phyloP scores from a whole-genome alignment of 2,888 invertebrate species.

The Flabesymbios commensalis region DNA sequence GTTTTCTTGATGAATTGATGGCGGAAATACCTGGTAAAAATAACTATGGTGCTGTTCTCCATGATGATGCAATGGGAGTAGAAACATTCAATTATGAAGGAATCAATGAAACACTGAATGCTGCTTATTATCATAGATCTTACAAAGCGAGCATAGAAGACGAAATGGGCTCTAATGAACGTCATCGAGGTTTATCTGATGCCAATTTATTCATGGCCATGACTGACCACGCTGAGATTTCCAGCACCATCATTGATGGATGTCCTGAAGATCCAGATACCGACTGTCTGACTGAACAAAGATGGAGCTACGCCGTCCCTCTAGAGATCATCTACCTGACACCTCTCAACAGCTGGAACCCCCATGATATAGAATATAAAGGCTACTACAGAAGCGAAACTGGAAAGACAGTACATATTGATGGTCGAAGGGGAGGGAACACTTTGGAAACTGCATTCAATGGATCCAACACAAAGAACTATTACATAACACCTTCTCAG shows the following conservation, averaged over 20 bases:
- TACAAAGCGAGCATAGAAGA: slow-evolving; percentile 5
- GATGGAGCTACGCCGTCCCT: slow-evolving; percentile 46
- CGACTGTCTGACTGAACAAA: slow-evolving; percentile 10
- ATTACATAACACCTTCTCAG: background rate
- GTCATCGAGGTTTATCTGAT: slow-evolving; percentile 22
- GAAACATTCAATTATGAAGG: too few relatives aligned
- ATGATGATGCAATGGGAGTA: slow-evolving; percentile 31
- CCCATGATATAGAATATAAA: slow-evolving; percentile 37
- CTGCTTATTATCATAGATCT: slow-evolving; percentile 20
- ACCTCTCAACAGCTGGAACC: slow-evolving; percentile 48
- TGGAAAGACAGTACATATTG: too few relatives aligned
- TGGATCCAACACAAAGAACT: background rate
- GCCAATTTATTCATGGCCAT: slow-evolving; percentile 37
- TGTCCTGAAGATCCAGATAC: background rate
- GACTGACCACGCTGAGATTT: slow-evolving; percentile 40
- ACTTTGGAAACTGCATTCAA: too few relatives aligned
- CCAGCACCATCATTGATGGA: slow-evolving; percentile 23
- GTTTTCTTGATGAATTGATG: slow-evolving; percentile 40
- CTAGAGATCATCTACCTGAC: slow-evolving; percentile 49
- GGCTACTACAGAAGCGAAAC: slow-evolving; percentile 9
- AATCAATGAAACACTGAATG: too few relatives aligned
- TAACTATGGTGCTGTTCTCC: slow-evolving; percentile 35
- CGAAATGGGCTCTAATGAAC: slow-evolving; percentile 9
- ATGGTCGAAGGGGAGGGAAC: too few relatives aligned
- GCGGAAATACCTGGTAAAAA: slow-evolving; percentile 42